Base-by-base conservation (phyloP, 2,888 invertebrate genomes). In the Caenorhabditis imperialis region DNA sequence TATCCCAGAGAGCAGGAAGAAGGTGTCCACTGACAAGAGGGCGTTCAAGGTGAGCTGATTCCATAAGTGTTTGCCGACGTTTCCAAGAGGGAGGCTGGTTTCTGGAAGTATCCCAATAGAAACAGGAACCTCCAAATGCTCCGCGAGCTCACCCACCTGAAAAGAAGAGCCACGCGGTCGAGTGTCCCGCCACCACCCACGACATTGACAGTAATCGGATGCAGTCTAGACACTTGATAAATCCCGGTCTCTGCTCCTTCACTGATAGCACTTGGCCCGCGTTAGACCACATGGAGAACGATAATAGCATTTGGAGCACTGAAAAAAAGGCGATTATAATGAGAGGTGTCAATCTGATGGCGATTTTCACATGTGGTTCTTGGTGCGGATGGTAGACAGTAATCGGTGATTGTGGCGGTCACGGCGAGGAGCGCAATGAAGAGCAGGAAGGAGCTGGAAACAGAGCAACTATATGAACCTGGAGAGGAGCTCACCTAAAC, bases 1-100 rank as follows among this genome's bases (percentile, higher is more conserved):
- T 14, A 83, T 42, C 18, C 84, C 84, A n/a, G 82, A 79, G 10
- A 81, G 37, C 16, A 73, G 44, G 71, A 84, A 84, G 65, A 84
- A 84, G 0, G 84, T 79, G 63, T 84, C 84, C 0, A 84, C 84
- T 10, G 81, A 71, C 22, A 81, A 58, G 7, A 62, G 53, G 2
- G 82, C 75, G 45, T 81, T 81, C 25, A 69, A 35, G 2, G 78
- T 67, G 1, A 73, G 8, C 30, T 73, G 73, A 42, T 65, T 60
- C 48, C 54, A 54, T 16, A 73, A 22, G 12, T 54, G 16, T 14
- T 73, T 61, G 6, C 16, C 22, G 6, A 65, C 44, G 14, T 22
- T 18, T 0, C 27, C 23, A 8, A 72, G 27, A 1, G 63, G 63
- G 0, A 60, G 12, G 0, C 42, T 22, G 18, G 51, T 50, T 2